phyloP scores from a whole-genome alignment of 2,888 invertebrate species.

The Nomada ruficornis region DNA sequence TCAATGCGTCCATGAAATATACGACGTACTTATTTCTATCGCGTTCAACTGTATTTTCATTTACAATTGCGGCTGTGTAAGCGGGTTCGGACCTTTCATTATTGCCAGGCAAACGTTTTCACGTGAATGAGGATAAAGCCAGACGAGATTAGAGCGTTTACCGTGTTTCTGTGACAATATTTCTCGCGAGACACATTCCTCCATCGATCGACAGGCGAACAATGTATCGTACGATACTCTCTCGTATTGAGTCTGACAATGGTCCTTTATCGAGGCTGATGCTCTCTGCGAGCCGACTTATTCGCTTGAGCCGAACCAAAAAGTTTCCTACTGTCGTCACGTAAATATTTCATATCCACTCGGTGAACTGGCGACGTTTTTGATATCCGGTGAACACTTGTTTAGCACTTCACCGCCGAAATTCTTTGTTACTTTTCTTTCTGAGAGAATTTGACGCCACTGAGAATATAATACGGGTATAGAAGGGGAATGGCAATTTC shows the following conservation, averaged over 20 bases:
- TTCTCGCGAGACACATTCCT: constrained; percentile 17
- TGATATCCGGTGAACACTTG: constrained; percentile 2
- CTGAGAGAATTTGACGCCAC: neutral
- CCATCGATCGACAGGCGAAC: constrained; percentile 32
- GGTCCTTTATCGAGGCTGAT: constrained; percentile 42
- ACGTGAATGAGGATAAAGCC: neutral
- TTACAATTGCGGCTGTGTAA: neutral
- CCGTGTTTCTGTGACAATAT: constrained; percentile 24
- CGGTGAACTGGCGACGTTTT: constrained; percentile 23
- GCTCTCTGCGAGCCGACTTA: constrained; percentile 31
- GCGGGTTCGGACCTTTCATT: neutral
- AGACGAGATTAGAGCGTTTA: neutral
- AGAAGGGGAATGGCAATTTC: too few species aligned
- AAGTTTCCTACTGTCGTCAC: constrained; percentile 30
- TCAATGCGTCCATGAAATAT: too few species aligned
- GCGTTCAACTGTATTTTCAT: neutral
- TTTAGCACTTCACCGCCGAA: neutral
- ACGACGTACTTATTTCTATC: neutral
- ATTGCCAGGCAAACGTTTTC: neutral
- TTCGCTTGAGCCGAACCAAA: constrained; percentile 36
- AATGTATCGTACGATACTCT: constrained; percentile 40
- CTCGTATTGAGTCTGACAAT: constrained; percentile 43
- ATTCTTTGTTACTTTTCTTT: neutral
- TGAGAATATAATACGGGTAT: too few species aligned
- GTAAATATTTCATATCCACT: constrained; percentile 51